Percentiles rank a stretch among this genome's conserved stretches.
Conservation (phyloP, 2,797 vertebrate genomes). For the Eospalax fontanierii region DNA sequence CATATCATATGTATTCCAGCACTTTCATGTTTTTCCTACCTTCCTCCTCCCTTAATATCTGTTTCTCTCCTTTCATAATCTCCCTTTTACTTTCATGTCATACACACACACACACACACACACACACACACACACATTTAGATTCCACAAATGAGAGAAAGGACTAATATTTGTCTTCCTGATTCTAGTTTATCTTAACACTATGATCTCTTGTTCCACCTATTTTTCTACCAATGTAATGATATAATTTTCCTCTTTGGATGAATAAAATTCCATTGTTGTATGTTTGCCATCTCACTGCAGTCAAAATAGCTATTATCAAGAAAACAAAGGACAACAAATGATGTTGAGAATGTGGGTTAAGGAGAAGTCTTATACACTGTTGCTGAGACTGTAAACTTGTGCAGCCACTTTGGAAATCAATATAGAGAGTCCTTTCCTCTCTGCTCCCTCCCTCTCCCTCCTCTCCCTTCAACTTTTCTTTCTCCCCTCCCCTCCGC, state of each 20-base stretch:
- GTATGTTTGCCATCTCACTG: not conserved
- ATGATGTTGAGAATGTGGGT: not conserved
- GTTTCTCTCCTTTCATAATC: not conserved
- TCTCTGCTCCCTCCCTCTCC: not conserved
- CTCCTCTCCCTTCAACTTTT: not conserved
- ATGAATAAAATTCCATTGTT: not conserved
- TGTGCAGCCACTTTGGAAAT: not conserved
- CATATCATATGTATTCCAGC: too few relatives aligned
- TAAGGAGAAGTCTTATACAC: not conserved
- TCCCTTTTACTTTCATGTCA: not conserved
- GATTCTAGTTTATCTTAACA: not conserved
- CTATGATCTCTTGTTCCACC: not conserved
- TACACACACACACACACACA: not conserved
- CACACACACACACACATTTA: not conserved
- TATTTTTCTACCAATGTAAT: not conserved
- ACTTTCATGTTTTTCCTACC: too few relatives aligned
- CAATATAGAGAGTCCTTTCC: not conserved
- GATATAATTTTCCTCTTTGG: not conserved
- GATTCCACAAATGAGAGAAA: conserved; percentile 23
- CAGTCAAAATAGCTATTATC: not conserved
- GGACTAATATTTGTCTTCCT: not conserved
- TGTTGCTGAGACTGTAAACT: not conserved
- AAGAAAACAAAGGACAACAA: not conserved
- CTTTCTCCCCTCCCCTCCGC: too few relatives aligned
- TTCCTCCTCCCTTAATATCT: not conserved